These are phyloP conservation scores for Hestina assimilis DNA, from an alignment of 1,140 invertebrate genomes.

Conservation along the genomic window DNA sequence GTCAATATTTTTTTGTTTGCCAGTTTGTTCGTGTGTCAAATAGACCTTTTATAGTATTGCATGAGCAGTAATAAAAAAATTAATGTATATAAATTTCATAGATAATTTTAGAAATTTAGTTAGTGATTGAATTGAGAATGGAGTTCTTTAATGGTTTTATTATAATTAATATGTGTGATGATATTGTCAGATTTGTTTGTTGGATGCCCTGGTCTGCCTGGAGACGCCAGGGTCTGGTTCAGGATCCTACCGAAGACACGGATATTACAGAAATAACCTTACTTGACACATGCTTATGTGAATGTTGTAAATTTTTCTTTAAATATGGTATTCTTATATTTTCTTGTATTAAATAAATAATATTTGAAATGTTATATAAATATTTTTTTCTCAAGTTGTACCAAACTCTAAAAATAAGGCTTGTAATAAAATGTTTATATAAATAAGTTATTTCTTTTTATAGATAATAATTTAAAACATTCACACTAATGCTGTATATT, in stretches of 20 bases:
- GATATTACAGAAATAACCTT: background rate
- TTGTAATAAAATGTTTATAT: too few relatives aligned
- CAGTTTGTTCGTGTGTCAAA: background rate
- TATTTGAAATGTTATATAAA: too few relatives aligned
- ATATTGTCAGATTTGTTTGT: conserved; percentile 43
- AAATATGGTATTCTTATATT: background rate
- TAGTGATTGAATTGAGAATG: background rate
- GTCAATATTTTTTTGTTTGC: background rate
- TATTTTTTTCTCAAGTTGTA: too few relatives aligned
- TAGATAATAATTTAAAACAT: too few relatives aligned
- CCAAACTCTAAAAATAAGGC: too few relatives aligned
- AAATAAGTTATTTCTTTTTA: too few relatives aligned
- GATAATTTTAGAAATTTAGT: too few relatives aligned
- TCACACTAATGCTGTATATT: too few relatives aligned
- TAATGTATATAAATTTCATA: too few relatives aligned
- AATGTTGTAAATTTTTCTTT: background rate
- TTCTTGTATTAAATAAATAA: too few relatives aligned
- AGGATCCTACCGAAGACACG: conserved; percentile 12
- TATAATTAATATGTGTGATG: conserved; percentile 30
- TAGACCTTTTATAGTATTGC: background rate
- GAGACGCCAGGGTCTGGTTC: conserved; percentile 11
- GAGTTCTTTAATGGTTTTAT: conserved; percentile 2
- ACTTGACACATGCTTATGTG: background rate
- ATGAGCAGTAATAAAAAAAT: too few relatives aligned
- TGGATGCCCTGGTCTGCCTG: conserved; percentile 21